Base-by-base conservation (phyloP, 2,113 vertebrate genomes). In the Perccottus glenii region DNA sequence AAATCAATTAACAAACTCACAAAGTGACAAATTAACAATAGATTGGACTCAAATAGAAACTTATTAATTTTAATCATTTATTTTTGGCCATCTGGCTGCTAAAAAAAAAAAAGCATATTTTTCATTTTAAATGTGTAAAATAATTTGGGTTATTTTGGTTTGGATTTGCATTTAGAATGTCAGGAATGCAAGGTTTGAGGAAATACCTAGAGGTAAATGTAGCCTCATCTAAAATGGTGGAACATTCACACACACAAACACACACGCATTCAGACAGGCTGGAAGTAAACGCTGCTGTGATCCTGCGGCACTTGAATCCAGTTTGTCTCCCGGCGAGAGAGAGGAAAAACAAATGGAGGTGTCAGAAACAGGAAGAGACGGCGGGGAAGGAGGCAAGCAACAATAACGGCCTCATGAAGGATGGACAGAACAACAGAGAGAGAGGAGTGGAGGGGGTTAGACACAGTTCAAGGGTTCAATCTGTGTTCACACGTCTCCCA, bases 401-500 rank as follows among this genome's bases (percentile, higher is more conserved):
- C 77, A 81, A 85, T 77, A 67, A 72, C 82, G 61, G 67, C 48
- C 64, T 68, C 65, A 83, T 81, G 84, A 86, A 73, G 75, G 75
- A 85, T 70, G 19, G 44, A 83, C 44, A 78, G 70, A 77, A 68
- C 52, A 66, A 75, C 51, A 48, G 50, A 70, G 44, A 40, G 53
- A 16, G 58, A 3, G 46, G 48, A 40, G 47, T 43, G 15, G 27
- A 11, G 45, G 48, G 72, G 81, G 85, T 88, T 80, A 80, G 73
- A 67, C 55, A 80, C 65, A 82, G 84, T 88, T 88, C 88, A 88
- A 72, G 70, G 73, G 83, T 87, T 88, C 76, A 80, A 15, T 81
- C 76, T 77, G 9, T 82, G 72, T 78, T 83, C 83, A 78, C 50
- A 48, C 59, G 56, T 27, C 58, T 42, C 52, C 12, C 64, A 64